These are phyloP conservation scores for Orycteropus afer DNA, from an alignment of 2,113 vertebrate genomes.

Conservation along the genomic window DNA sequence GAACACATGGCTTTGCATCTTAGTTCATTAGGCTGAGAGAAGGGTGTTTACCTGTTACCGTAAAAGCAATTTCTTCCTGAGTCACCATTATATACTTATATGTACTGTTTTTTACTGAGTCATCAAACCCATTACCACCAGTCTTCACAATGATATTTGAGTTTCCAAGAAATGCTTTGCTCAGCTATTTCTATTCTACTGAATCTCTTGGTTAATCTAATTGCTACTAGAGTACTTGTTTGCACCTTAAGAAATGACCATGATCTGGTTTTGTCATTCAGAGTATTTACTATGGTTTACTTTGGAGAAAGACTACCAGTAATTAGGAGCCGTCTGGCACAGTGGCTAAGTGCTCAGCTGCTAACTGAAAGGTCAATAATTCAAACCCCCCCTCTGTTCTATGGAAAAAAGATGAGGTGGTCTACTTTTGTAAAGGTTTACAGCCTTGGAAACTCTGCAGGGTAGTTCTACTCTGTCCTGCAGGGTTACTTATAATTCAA, in stretches of 20 bases:
- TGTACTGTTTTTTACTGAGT: background rate
- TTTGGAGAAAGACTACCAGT: background rate
- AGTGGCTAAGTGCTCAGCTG: background rate
- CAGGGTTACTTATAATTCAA: background rate
- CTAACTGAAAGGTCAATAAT: background rate
- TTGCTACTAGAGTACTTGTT: background rate
- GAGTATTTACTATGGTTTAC: background rate
- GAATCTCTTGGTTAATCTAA: background rate
- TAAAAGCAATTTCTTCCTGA: background rate
- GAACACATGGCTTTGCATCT: background rate
- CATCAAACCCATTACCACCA: background rate
- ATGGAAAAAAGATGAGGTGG: background rate
- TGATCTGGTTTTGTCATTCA: background rate
- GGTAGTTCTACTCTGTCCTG: background rate
- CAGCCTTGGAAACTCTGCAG: background rate
- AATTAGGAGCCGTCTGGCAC: background rate
- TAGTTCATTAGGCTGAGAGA: background rate
- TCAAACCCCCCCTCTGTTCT: background rate
- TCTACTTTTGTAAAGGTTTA: background rate
- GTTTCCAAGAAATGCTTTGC: background rate
- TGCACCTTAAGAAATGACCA: background rate
- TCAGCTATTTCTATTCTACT: background rate
- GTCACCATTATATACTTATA: background rate
- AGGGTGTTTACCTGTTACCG: background rate
- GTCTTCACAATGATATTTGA: constrained; percentile 23